Conservation (phyloP, 1,140 invertebrate species). For the Trissolcus basalis region DNA sequence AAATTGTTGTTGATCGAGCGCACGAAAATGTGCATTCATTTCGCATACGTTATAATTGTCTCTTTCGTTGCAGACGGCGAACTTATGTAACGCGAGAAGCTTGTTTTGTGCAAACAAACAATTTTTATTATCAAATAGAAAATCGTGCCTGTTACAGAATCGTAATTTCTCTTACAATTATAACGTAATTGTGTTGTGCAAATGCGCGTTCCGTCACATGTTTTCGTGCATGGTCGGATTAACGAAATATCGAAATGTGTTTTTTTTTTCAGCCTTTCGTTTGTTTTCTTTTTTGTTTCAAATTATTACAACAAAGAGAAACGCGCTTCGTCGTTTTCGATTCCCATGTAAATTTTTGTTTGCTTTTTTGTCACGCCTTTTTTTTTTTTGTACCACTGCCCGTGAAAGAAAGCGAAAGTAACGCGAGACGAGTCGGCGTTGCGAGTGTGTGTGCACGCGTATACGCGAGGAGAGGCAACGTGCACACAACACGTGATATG, state of each 20-base stretch:
- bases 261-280: too few relatives aligned
- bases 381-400: constrained; percentile 17
- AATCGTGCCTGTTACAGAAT: background rate
- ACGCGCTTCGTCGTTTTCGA: too few relatives aligned
- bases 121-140: constrained; percentile 6
- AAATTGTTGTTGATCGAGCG: constrained; percentile 19
- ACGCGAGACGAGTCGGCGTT: constrained; percentile 57
- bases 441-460: constrained; percentile 41
- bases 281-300: too few relatives aligned
- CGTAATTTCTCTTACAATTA: too few relatives aligned
- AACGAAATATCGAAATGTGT: too few relatives aligned
- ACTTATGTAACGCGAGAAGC: constrained; percentile 12
- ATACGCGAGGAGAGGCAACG: constrained; percentile 37
- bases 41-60: constrained; percentile 8
- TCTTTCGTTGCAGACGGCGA: background rate
- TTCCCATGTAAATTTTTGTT: constrained; percentile 13
- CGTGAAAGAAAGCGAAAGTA: constrained; percentile 69
- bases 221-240: too few relatives aligned
- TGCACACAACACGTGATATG: constrained; percentile 56
- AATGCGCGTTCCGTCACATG: too few relatives aligned
- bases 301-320: too few relatives aligned
- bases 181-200: too few relatives aligned
- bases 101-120: constrained; percentile 12
- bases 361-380: constrained; percentile 5
- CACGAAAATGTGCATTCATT: constrained; percentile 7